Evolutionary conservation across 2,888 invertebrate species (phyloP), one percentile per base, ranked within the genome.

Genomic region (Noctua pronuba): DNA sequence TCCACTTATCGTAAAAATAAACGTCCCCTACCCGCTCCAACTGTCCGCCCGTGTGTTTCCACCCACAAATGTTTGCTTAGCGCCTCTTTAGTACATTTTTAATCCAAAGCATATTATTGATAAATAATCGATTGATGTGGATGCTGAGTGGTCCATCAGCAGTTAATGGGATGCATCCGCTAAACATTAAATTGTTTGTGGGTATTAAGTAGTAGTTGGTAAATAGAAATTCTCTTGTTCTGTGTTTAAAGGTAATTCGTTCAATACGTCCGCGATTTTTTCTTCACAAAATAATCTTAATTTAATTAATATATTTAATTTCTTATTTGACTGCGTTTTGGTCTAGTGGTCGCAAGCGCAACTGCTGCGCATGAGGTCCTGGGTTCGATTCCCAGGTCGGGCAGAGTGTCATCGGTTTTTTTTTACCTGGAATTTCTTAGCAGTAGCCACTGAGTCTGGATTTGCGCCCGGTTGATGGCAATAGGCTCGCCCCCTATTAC

Each of bases 61-160:
- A 83, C 62, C 52, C 6, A 71, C 21, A 24, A 86, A 91, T 93
- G 91, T 94, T 94, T 91, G 91, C 88, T 92, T 91, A 92, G 91
- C 93, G 91, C 93, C 90, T 90, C 85, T 77, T 79, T 69, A 83
- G 75, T 80, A 73, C 83, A 83, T 86, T 90, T 91, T 91, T 92
- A 93, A 93, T 93, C 91, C 88, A 84, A 84, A 85, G 85, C 83
- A 44, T 73, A 82, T 78, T 73, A 83, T 78, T 84, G 85, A 41
- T 65, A 62, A 62, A 88, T 89, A 84, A 81, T 82, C 91, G 92
- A 93, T 91, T 92, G 93, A 93, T 92, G 93, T 87, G 88, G 73
- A 72, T 65, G 79, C 62, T 70, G 78, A 86, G 79, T 84, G 81
- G 73, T 65, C 73, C 74, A 80, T 82, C 69, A 76, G 66, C 28